Percentiles rank a stretch among this genome's conserved stretches.
Conservation (phyloP, 2,888 invertebrate genomes). For the Cheilosia urbana region DNA sequence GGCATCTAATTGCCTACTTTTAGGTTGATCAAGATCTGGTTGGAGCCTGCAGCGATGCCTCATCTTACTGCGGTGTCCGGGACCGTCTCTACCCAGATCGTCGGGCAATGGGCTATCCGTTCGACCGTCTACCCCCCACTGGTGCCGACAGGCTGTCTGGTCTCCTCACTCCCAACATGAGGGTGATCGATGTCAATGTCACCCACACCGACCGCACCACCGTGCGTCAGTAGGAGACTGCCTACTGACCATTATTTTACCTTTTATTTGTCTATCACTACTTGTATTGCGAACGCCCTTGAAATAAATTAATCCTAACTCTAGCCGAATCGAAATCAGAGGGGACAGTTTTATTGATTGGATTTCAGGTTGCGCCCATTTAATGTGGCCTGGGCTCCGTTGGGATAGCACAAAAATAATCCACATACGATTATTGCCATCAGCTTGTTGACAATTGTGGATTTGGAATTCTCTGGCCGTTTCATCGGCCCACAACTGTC, state of each 20-base stretch:
- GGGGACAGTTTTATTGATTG: too few species aligned
- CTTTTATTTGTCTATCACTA: constrained; percentile 3
- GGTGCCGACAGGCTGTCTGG: constrained; percentile 85
- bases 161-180: constrained; percentile 90
- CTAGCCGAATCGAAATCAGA: constrained; percentile 31
- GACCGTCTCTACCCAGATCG: constrained; percentile 90
- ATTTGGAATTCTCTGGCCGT: too few species aligned
- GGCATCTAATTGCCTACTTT: constrained; percentile 84
- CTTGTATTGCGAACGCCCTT: constrained; percentile 55
- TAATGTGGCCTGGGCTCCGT: too few species aligned
- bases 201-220: constrained; percentile 85
- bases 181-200: constrained; percentile 85
- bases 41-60: constrained; percentile 87
- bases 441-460: too few species aligned
- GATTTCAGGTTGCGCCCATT: too few species aligned
- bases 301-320: constrained; percentile 63
- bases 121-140: constrained; percentile 87
- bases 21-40: constrained; percentile 78
- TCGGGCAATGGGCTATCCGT: constrained; percentile 92
- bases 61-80: constrained; percentile 90
- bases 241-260: neutral
- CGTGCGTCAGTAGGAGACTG: constrained; percentile 36
- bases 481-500: too few species aligned
- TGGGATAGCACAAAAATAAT: too few species aligned
- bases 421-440: too few species aligned